A percentile compares a stretch with the other conserved stretches of the same genome.
phyloP scores from a whole-genome alignment of 2,113 vertebrate species.

The Phylloscopus trochilus region DNA sequence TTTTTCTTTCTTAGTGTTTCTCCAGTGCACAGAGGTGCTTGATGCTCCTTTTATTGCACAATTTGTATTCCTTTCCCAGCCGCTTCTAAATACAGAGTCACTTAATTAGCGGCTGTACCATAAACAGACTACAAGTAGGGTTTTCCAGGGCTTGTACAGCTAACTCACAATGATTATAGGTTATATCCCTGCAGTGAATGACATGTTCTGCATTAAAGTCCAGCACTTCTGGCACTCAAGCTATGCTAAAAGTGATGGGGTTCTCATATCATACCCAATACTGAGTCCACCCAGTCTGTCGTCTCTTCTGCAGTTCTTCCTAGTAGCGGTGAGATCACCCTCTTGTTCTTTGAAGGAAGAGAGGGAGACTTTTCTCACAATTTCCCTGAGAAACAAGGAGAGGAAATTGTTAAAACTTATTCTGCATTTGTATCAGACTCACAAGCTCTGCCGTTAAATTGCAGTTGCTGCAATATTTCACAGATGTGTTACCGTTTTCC shows the following conservation, averaged over 20 bases:
- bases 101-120: not conserved
- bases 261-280: not conserved
- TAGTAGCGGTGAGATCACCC: not conserved
- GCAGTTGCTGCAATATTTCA: not conserved
- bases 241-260: not conserved
- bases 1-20: not conserved
- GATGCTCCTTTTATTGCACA: not conserved
- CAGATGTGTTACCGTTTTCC: not conserved
- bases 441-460: not conserved
- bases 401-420: not conserved
- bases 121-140: not conserved
- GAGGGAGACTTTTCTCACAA: not conserved
- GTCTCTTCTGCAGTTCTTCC: not conserved
- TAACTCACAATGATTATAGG: not conserved
- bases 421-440: not conserved
- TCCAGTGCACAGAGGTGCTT: not conserved
- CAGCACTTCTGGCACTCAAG: rapidly evolving
- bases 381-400: not conserved
- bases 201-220: not conserved
- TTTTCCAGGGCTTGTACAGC: not conserved
- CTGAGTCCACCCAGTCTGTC: not conserved
- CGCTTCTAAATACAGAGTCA: not conserved
- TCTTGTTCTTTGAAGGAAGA: not conserved
- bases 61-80: not conserved
- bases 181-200: not conserved